Evolutionary conservation across 2,113 vertebrate genomes (phyloP).

Genomic region (Bolborhynchus lineola): DNA sequence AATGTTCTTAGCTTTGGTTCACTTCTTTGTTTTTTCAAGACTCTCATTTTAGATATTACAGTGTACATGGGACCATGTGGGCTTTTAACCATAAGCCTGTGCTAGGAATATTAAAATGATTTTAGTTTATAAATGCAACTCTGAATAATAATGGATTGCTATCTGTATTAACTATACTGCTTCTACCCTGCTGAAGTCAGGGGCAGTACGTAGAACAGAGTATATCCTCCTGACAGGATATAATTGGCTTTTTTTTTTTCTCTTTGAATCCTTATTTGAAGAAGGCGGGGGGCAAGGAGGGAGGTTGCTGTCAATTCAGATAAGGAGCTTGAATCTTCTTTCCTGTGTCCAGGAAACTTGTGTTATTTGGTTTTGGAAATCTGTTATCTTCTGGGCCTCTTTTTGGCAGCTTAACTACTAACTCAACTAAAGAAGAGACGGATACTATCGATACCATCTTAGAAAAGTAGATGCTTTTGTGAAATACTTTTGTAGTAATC

Average conservation of each 20-base stretch:
- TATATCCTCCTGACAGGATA: neutral
- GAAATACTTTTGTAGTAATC: neutral
- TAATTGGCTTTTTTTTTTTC: neutral
- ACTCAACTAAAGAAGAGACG: neutral
- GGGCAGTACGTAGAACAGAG: neutral
- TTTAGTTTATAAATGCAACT: slow-evolving; percentile 9
- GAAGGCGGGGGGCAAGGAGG: neutral
- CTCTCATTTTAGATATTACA: slow-evolving; percentile 27
- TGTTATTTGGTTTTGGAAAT: neutral
- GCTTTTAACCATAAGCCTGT: neutral
- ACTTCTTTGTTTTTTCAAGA: slow-evolving; percentile 42
- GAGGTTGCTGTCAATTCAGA: neutral
- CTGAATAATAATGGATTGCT: neutral
- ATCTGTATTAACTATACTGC: neutral
- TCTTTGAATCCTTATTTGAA: neutral
- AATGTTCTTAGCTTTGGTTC: slow-evolving; percentile 4
- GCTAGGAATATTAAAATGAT: neutral
- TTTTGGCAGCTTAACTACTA: neutral
- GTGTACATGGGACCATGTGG: neutral
- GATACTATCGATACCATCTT: neutral
- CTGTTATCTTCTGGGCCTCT: neutral
- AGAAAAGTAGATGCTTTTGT: neutral
- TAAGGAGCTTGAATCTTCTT: neutral
- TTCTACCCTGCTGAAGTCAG: neutral
- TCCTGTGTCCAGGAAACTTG: neutral